phyloP scores from a whole-genome alignment of 2,113 vertebrate genomes.

The Archocentrus centrarchus region DNA sequence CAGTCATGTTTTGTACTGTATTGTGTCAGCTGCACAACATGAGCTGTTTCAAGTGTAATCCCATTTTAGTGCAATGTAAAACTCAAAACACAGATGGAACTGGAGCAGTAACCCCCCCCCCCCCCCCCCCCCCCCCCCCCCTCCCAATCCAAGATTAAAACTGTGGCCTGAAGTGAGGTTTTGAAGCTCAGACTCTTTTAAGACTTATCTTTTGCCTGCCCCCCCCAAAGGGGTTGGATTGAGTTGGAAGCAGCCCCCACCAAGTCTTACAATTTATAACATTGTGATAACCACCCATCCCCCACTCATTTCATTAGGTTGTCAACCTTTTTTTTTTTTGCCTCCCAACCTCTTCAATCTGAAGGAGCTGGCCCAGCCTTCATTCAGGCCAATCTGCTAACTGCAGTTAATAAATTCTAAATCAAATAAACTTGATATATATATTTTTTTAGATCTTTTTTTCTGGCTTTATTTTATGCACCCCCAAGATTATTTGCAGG shows the following conservation, averaged over 20 bases:
- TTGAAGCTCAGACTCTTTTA: conserved; percentile 47
- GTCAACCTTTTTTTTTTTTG: too few relatives aligned
- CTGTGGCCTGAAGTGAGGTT: conserved; percentile 19
- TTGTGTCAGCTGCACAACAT: conserved; percentile 33
- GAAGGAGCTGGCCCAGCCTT: conserved; percentile 20
- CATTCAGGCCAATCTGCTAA: conserved; percentile 24
- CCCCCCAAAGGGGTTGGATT: conserved; percentile 55
- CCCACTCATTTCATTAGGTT: conserved; percentile 61
- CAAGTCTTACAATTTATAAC: conserved; percentile 72
- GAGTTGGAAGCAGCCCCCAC: conserved; percentile 60
- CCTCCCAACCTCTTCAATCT: conserved; percentile 40
- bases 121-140: not conserved
- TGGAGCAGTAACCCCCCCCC: conserved; percentile 6
- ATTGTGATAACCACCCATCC: conserved; percentile 67
- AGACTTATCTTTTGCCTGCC: conserved; percentile 37
- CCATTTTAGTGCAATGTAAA: conserved; percentile 35
- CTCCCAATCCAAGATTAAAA: conserved; percentile 29
- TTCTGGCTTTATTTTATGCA: conserved; percentile 8
- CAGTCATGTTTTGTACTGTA: conserved; percentile 9
- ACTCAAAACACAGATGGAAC: conserved; percentile 49
- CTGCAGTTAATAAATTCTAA: conserved; percentile 7
- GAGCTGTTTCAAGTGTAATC: conserved; percentile 34
- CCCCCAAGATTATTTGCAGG: conserved; percentile 40
- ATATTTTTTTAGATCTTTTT: not conserved
- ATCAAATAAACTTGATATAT: not conserved